Conservation (phyloP, 2,797 vertebrate species). For the Halcyon badia region DNA sequence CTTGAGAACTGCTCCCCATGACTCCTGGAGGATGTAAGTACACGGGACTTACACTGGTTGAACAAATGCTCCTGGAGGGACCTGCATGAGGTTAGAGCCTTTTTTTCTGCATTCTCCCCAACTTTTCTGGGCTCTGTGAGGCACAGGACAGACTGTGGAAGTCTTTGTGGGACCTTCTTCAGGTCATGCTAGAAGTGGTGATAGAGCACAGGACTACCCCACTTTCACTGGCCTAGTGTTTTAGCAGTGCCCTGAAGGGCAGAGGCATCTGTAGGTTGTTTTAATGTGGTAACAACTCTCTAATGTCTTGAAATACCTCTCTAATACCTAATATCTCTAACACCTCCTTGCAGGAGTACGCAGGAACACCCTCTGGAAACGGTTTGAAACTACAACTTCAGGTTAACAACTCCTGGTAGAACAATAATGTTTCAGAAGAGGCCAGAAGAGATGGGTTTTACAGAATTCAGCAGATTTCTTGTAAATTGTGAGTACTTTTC, state of each 20-base stretch:
- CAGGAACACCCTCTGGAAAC: not conserved
- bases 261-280: not conserved
- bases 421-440: not conserved
- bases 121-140: not conserved
- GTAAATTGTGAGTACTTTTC: not conserved
- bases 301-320: not conserved
- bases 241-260: not conserved
- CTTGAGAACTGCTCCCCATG: not conserved
- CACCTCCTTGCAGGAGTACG: not conserved
- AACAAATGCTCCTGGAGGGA: not conserved
- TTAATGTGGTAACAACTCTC: not conserved
- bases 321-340: not conserved
- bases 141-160: not conserved
- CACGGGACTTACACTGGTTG: accelerated
- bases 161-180: not conserved
- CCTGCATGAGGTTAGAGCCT: not conserved
- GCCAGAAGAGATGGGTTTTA: not conserved
- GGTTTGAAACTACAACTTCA: not conserved
- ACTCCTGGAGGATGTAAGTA: not conserved
- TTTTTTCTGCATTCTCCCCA: not conserved
- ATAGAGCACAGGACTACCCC: not conserved
- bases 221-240: not conserved
- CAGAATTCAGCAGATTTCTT: not conserved
- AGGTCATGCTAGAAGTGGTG: not conserved
- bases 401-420: not conserved